phyloP scores from a whole-genome alignment of 2,888 invertebrate species.

The Tipula helvola region DNA sequence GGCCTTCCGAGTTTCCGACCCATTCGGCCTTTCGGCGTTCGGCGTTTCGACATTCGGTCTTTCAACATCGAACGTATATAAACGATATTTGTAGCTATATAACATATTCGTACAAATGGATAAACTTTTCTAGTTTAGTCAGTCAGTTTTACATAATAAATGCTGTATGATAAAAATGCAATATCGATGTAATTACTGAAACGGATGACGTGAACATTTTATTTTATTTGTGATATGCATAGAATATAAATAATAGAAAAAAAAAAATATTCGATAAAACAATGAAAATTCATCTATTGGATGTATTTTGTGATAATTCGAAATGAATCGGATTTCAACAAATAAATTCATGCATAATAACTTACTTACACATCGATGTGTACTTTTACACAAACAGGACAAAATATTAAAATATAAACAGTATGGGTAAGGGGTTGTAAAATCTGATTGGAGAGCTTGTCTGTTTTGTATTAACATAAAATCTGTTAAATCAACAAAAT shows the following conservation, averaged over 20 bases:
- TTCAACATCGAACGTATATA: too few species aligned
- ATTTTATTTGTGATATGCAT: not conserved
- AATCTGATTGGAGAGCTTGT: not conserved
- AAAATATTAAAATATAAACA: not conserved
- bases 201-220: not conserved
- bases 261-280: not conserved
- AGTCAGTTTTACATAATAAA: not conserved
- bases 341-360: too few species aligned
- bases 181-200: not conserved
- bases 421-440: too few species aligned
- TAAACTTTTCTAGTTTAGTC: not conserved
- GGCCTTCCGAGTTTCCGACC: too few species aligned
- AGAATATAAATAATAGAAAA: not conserved
- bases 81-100: too few species aligned
- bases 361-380: not conserved
- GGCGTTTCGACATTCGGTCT: too few species aligned
- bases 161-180: not conserved
- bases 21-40: too few species aligned
- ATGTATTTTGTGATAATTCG: not conserved
- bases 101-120: not conserved
- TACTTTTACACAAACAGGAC: not conserved
- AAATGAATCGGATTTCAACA: not conserved
- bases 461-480: not conserved
- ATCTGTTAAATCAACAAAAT: not conserved
- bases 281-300: not conserved